phyloP scores from a whole-genome alignment of 2,888 invertebrate genomes.

The Alloscopus bannaensis region DNA sequence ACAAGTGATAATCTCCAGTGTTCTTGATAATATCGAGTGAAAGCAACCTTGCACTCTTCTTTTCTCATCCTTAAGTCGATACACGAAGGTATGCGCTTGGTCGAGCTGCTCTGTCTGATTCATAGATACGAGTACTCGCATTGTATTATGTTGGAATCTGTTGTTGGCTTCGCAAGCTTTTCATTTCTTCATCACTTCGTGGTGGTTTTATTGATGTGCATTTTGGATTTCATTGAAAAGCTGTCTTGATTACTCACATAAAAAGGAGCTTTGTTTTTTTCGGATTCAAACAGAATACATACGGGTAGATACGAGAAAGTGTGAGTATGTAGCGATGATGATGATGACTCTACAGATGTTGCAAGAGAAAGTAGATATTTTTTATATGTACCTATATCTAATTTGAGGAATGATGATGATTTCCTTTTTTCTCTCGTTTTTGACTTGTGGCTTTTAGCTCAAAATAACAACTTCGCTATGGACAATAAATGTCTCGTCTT shows the following conservation, averaged over 20 bases:
- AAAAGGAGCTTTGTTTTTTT: conserved; percentile 29
- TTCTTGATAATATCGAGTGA: background rate
- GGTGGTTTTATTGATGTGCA: conserved; percentile 29
- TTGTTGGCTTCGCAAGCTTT: no score
- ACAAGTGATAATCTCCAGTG: no score
- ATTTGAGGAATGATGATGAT: conserved; percentile 21
- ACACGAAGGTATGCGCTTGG: no score
- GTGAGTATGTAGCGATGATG: background rate
- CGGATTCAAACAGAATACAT: background rate
- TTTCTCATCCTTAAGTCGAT: background rate
- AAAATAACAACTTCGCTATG: conserved; percentile 76
- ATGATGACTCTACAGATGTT: background rate
- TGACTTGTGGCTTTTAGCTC: conserved; percentile 31
- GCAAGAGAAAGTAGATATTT: background rate
- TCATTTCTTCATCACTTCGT: conserved; percentile 11
- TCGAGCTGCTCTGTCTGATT: no score
- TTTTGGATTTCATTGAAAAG: conserved; percentile 47
- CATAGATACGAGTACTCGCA: no score
- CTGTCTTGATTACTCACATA: conserved; percentile 50
- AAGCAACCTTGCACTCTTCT: background rate
- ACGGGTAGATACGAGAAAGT: no score
- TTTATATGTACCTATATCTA: no score
- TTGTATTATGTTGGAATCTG: no score
- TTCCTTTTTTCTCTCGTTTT: conserved; percentile 23
- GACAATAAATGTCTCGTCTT: conserved; percentile 87